Evolutionary conservation across 2,888 invertebrate genomes (phyloP).

Genomic region (Helleia helle): DNA sequence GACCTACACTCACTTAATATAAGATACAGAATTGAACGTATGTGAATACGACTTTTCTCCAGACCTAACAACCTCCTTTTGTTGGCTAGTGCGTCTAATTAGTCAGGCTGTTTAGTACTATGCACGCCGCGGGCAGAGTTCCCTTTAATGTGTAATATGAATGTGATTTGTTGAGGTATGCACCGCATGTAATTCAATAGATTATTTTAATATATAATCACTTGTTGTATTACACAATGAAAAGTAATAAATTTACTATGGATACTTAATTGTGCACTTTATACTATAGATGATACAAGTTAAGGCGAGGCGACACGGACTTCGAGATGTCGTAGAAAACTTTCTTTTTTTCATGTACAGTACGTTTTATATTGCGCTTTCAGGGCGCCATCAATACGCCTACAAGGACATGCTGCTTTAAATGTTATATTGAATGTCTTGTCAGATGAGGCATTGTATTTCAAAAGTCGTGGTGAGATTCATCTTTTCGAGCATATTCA

Average conservation of each 20-base stretch:
- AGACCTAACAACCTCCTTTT: conserved; percentile 43
- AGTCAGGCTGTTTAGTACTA: conserved; percentile 68
- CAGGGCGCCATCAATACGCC: conserved; percentile 52
- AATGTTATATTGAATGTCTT: conserved; percentile 43
- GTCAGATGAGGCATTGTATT: conserved; percentile 51
- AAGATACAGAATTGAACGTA: conserved; percentile 30
- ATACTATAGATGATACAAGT: not conserved
- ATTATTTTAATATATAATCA: conserved; percentile 19
- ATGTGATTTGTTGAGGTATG: conserved; percentile 48
- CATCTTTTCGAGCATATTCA: conserved; percentile 55
- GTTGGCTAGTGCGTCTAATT: conserved; percentile 70
- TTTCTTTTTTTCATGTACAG: conserved; percentile 22
- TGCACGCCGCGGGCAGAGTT: conserved; percentile 54
- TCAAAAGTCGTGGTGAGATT: conserved; percentile 65
- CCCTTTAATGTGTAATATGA: conserved; percentile 53
- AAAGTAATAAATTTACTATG: not conserved
- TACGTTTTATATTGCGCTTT: conserved; percentile 34
- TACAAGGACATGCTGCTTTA: conserved; percentile 46
- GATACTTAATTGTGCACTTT: not conserved
- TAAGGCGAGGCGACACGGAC: not conserved
- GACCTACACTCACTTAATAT: conserved; percentile 29
- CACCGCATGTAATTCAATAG: conserved; percentile 18
- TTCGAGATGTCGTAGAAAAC: conserved; percentile 18
- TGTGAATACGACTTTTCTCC: conserved; percentile 20
- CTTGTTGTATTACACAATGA: conserved; percentile 15